Conservation (phyloP, 2,797 vertebrate species). For the Myotis myotis region DNA sequence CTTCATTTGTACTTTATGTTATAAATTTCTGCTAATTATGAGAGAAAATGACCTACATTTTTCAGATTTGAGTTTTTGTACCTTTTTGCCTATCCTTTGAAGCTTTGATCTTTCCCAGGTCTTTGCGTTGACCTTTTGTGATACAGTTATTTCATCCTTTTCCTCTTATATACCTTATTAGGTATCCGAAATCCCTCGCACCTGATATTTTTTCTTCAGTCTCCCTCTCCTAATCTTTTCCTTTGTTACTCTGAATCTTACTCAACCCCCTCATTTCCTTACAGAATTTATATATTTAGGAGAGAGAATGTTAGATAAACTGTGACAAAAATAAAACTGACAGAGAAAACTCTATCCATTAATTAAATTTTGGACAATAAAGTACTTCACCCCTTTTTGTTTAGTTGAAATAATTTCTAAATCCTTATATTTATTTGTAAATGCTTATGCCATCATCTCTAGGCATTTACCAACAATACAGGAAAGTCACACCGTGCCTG, state of each 20-base stretch:
- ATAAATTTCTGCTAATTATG: neutral
- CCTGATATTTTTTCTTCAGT: neutral
- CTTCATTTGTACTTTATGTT: neutral
- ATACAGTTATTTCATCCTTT: neutral
- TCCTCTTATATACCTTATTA: neutral
- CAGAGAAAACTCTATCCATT: neutral
- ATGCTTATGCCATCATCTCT: neutral
- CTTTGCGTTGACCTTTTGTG: conserved; percentile 1
- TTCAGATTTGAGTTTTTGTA: neutral
- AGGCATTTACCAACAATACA: neutral
- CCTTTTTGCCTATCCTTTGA: neutral
- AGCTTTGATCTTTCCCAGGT: neutral
- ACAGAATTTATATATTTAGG: neutral
- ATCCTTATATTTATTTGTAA: neutral
- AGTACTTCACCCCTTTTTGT: neutral
- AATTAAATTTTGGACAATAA: neutral
- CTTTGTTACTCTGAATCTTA: neutral
- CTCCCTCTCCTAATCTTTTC: neutral
- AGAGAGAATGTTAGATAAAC: neutral
- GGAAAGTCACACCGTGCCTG: neutral
- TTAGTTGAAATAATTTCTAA: neutral
- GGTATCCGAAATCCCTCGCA: neutral
- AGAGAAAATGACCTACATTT: neutral
- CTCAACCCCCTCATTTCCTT: neutral
- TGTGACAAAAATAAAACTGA: neutral